Base-by-base conservation (phyloP, 2,888 invertebrate species). In the Sarcophaga carnaria region DNA sequence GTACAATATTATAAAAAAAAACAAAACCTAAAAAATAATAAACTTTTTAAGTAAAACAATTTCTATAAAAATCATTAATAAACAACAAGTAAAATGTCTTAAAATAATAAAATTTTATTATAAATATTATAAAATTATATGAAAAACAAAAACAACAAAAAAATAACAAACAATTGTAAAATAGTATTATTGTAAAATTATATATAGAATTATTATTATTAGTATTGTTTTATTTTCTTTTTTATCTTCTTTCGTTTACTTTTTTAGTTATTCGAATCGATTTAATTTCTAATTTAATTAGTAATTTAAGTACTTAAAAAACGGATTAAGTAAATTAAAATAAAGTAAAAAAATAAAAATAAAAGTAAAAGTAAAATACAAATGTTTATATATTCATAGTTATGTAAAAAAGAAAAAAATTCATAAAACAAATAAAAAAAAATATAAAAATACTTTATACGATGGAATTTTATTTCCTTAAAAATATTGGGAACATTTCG, bases 341-440 rank as follows among this genome's bases (percentile, higher is more conserved):
- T 63, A 78, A 75, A 54, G 3, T 54, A 54, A 70, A 63, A 60
- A 67, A 86, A 49, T n/a, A 74, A 69, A 37, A 78, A 69, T 60
- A 45, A 17, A 54, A 80, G 25, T 72, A 82, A 70, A 37, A 10
- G 37, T 37, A 37, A 37, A 37, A 37, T 37, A 66, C 70, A 82
- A 86, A 74, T 83, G 83, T 86, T 83, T 86, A 83, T 86, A 89
- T 88, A 88, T 88, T 83, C 75, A 74, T 87, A 89, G 76, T 89
- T 89, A 88, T 88, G 88, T 86, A 88, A 86, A 88, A 88, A 75
- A 75, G 86, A 89, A 79, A 80, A 82, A 85, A 14, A 54, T 14
- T 17, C 12, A 54, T 75, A 88, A 87, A 74, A 77, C 70, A 80
- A 67, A 80, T 67, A 77, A 79, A 78, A 54, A 54, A 54, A 14